phyloP scores from a whole-genome alignment of 2,888 invertebrate genomes.

The Aquatica leii region DNA sequence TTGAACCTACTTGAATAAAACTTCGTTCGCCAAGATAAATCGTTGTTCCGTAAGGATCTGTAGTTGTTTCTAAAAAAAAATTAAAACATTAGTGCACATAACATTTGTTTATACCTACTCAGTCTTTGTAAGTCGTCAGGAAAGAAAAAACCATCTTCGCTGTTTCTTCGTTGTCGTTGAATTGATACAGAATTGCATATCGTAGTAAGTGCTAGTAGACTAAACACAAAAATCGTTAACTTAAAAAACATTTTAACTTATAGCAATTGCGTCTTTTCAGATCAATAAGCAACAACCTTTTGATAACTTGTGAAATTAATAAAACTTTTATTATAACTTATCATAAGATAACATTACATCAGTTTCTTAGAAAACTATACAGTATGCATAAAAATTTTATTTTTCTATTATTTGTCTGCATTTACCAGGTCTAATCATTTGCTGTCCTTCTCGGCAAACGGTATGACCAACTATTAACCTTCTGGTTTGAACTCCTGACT shows the following conservation, averaged over 20 bases:
- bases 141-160: neutral
- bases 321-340: no score
- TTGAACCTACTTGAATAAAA: neutral
- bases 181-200: neutral
- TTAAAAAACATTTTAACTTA: neutral
- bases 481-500: no score
- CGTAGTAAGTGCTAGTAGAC: neutral
- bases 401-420: no score
- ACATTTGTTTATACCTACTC: neutral
- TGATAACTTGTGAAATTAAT: no score
- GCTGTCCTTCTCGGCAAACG: no score
- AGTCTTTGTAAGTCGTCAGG: neutral
- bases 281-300: neutral
- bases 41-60: neutral
- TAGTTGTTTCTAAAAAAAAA: neutral
- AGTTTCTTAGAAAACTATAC: no score
- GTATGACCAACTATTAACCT: no score
- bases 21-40: neutral
- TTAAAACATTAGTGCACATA: neutral
- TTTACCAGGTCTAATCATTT: no score
- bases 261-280: neutral
- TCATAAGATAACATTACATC: no score
- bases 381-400: no score
- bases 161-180: no score
- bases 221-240: neutral